Conservation (phyloP, 53 echinoderm and acorn worm species). For the Luidia sarsii region DNA sequence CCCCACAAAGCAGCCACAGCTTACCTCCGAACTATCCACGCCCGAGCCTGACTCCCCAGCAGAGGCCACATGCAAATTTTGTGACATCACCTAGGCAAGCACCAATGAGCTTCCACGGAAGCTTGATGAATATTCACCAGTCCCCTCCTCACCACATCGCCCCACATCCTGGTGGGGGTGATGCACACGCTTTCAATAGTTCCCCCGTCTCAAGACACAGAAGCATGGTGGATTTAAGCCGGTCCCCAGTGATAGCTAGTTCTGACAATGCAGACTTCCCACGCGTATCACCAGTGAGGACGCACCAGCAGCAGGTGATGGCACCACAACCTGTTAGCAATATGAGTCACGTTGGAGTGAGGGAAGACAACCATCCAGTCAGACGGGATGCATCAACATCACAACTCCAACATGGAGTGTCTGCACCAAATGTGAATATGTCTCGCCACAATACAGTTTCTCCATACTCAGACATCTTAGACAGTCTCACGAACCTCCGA, state of each 20-base stretch:
- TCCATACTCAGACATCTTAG: conserved; percentile 31
- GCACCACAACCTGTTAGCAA: too few relatives aligned
- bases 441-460: background rate
- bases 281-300: background rate
- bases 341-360: too few relatives aligned
- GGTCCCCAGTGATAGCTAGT: background rate
- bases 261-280: background rate
- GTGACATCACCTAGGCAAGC: background rate
- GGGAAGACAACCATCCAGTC: too few relatives aligned
- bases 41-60: background rate
- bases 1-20: too few relatives aligned
- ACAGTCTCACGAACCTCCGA: background rate
- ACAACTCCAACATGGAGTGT: conserved; percentile 30
- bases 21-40: too few relatives aligned
- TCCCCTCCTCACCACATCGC: background rate
- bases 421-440: conserved; percentile 28
- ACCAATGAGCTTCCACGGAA: conserved; percentile 42
- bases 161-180: background rate
- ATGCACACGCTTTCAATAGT: background rate
- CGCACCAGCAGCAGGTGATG: too few relatives aligned
- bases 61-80: background rate
- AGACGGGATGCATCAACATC: background rate
- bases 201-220: conserved; percentile 26
- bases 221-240: conserved; percentile 31
- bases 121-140: conserved; percentile 50